Conservation (phyloP, 2,888 invertebrate species). For the Allygus modestus region DNA sequence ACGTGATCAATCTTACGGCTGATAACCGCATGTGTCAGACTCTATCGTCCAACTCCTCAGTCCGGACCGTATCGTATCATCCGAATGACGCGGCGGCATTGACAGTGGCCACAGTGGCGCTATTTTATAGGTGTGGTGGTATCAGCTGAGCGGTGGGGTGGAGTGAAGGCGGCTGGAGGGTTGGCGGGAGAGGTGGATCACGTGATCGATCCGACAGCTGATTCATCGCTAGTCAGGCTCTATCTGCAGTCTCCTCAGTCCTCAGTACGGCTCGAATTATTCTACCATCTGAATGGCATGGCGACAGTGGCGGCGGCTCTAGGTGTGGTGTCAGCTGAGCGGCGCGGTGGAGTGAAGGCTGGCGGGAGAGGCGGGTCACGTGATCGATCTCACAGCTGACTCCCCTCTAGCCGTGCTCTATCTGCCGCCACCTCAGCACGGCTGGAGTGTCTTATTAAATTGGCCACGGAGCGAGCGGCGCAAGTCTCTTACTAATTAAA, state of each 20-base stretch:
- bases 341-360: not conserved
- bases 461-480: slow-evolving; percentile 42
- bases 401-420: slow-evolving; percentile 45
- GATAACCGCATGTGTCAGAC: too few species aligned
- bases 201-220: slow-evolving; percentile 34
- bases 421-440: slow-evolving; percentile 50
- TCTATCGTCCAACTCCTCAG: too few species aligned
- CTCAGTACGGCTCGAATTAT: too few species aligned
- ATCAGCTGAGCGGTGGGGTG: slow-evolving; percentile 36
- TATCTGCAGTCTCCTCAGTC: slow-evolving; percentile 52
- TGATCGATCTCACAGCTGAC: slow-evolving; percentile 41
- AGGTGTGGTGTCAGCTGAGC: slow-evolving; percentile 43
- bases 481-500: slow-evolving; percentile 56
- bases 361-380: slow-evolving; percentile 2
- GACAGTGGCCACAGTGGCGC: too few species aligned
- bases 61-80: too few species aligned
- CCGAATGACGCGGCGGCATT: too few species aligned
- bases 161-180: not conserved
- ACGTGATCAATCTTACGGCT: slow-evolving; percentile 32
- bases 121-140: slow-evolving; percentile 33
- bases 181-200: not conserved
- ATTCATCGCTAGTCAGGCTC: slow-evolving; percentile 33
- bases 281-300: too few species aligned
- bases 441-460: slow-evolving; percentile 58
- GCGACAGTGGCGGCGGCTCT: too few species aligned